phyloP scores from a whole-genome alignment of 2,113 vertebrate species.

The Phrynosoma platyrhinos region DNA sequence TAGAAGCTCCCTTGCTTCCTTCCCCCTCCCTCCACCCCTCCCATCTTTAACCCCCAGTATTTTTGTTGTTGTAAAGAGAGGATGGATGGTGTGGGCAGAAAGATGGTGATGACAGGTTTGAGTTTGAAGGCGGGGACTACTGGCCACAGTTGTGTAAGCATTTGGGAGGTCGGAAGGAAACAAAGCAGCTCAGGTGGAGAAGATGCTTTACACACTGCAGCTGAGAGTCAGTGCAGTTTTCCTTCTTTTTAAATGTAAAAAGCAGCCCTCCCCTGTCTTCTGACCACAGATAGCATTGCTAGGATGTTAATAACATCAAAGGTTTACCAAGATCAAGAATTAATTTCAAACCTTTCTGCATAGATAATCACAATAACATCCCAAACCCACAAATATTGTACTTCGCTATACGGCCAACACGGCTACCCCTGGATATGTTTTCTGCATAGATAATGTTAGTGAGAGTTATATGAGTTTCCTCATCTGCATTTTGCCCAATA shows the following conservation, averaged over 20 bases:
- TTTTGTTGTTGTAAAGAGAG: not conserved
- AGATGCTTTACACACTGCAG: not conserved
- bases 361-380: not conserved
- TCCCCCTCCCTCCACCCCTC: not conserved
- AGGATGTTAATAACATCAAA: not conserved
- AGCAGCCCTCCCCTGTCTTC: too few species aligned
- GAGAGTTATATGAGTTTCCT: too few species aligned
- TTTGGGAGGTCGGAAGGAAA: not conserved
- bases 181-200: slow-evolving; percentile 15
- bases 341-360: not conserved
- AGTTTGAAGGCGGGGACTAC: not conserved
- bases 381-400: not conserved
- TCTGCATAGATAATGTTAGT: too few species aligned
- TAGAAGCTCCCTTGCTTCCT: not conserved
- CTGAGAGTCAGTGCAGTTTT: not conserved
- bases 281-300: not conserved
- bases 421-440: too few species aligned
- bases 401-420: too few species aligned
- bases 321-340: not conserved
- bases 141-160: slow-evolving; percentile 23
- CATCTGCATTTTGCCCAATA: too few species aligned
- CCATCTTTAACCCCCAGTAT: not conserved
- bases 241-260: too few species aligned
- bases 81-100: not conserved
- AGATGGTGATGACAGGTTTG: not conserved